Percentiles rank a stretch among this genome's conserved stretches.
Evolutionary conservation across 2,888 invertebrate species (phyloP).

Genomic region (Deilephila porcellus): DNA sequence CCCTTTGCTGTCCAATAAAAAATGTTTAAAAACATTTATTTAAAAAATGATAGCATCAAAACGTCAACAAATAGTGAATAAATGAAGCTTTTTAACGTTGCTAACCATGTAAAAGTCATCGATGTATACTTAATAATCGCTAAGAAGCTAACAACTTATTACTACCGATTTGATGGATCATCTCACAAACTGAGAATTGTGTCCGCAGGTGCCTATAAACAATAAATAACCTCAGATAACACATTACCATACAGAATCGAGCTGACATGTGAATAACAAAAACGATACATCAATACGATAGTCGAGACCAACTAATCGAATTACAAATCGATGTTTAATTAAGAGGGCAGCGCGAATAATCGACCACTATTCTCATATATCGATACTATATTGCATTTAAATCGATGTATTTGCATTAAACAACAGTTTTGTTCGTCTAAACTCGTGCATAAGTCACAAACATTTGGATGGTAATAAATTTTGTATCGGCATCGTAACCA

Average conservation of each 20-base stretch:
- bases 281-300: conserved; percentile 29
- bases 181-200: not conserved
- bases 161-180: too few relatives aligned
- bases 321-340: conserved; percentile 51
- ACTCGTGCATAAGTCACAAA: conserved; percentile 25
- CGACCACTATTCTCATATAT: conserved; percentile 45
- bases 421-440: conserved; percentile 27
- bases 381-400: conserved; percentile 53
- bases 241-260: not conserved
- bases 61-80: too few relatives aligned
- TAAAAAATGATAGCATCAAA: too few relatives aligned
- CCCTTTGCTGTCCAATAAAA: too few relatives aligned
- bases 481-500: conserved; percentile 8
- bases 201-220: not conserved
- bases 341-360: conserved; percentile 45
- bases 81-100: too few relatives aligned
- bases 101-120: too few relatives aligned
- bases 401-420: conserved; percentile 52
- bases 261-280: conserved; percentile 17
- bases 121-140: too few relatives aligned
- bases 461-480: conserved; percentile 21
- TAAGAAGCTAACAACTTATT: too few relatives aligned
- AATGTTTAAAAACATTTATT: too few relatives aligned
- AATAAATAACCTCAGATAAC: conserved; percentile 1
- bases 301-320: conserved; percentile 22